phyloP scores from a whole-genome alignment of 2,113 vertebrate species.

The Eptatretus burgeri region DNA sequence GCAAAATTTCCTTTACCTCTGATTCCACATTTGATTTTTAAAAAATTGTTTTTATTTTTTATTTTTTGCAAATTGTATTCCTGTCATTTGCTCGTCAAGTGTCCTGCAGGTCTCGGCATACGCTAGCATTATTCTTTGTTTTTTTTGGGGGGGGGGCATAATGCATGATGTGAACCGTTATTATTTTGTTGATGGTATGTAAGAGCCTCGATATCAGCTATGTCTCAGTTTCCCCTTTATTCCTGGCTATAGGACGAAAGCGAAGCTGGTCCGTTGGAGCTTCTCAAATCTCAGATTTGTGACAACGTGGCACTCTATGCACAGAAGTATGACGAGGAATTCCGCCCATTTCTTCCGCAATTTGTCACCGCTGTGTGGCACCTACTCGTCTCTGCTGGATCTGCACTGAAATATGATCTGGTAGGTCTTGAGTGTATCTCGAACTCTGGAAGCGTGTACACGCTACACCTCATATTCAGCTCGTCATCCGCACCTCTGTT shows the following conservation, averaged over 20 bases:
- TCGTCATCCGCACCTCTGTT: not conserved
- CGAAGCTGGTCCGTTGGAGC: slow-evolving; percentile 71
- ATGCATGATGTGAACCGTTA: not conserved
- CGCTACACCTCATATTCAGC: not conserved
- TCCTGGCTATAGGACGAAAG: slow-evolving; percentile 50
- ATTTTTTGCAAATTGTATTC: slow-evolving; percentile 12
- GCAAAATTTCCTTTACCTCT: too few relatives aligned
- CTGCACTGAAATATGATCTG: slow-evolving; percentile 93
- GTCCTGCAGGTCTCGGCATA: too few relatives aligned
- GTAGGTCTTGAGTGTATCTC: slow-evolving; percentile 20
- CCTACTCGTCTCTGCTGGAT: slow-evolving; percentile 73
- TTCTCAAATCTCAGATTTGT: slow-evolving; percentile 90
- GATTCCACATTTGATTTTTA: too few relatives aligned
- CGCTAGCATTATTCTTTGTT: too few relatives aligned
- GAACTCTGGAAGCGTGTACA: not conserved
- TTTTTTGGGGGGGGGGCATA: too few relatives aligned
- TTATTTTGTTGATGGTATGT: slow-evolving; percentile 7
- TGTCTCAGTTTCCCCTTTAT: slow-evolving; percentile 2
- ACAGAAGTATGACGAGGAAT: slow-evolving; percentile 94
- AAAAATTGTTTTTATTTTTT: slow-evolving; percentile 12
- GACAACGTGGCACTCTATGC: slow-evolving; percentile 91
- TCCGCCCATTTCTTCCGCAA: slow-evolving; percentile 66
- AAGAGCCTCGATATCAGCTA: too few relatives aligned
- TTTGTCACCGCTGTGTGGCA: slow-evolving; percentile 97
- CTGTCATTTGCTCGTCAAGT: too few relatives aligned